Base-by-base conservation (phyloP, 2,888 invertebrate genomes). In the Dasypolia templi region DNA sequence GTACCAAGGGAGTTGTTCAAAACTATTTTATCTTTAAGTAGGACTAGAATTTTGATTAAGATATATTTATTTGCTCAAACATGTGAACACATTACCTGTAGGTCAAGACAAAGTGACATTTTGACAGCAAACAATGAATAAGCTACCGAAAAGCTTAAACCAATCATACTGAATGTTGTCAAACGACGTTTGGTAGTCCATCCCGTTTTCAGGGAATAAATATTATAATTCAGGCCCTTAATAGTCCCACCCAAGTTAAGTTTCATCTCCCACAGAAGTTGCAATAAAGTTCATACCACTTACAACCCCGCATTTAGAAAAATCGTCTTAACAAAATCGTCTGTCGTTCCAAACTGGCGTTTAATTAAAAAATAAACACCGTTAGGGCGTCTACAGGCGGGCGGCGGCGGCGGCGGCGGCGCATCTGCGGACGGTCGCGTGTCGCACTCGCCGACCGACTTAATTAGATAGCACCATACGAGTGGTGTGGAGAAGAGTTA, bases 351-450 rank as follows among this genome's bases (percentile, higher is more conserved):
- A 84, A 84, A 82, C 82, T 79, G 70, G 82, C 77, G 68, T 84
- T 83, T 85, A 87, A 89, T 89, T 85, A 89, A 85, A 87, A 86
- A 81, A 84, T 79, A 87, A 86, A 88, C 87, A 86, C 74, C 76
- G 77, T 87, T 89, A 87, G 84, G 89, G 88, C 85, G 84, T 85
- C 74, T 77, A 72, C 84, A 84, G 83, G 66, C 79, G 75, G 72
- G 75, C 83, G 83, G 68, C 79, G 75, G 75, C 35, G 72, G 75
- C 82, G 66, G 74, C 58, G 71, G 55, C 67, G 66, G 79, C 72
- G 82, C 89, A 88, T 88, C 90, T 87, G 88, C 87, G 84, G 75
- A 74, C 69, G 81, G 88, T 90, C 90, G 91, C 91, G 91, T 91
- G 91, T 90, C 90, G 87, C 86, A 77, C 76, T 74, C 87, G 79